These are phyloP conservation scores for Xerus inauris DNA, from an alignment of 2,113 vertebrate genomes.

Conservation along the genomic window DNA sequence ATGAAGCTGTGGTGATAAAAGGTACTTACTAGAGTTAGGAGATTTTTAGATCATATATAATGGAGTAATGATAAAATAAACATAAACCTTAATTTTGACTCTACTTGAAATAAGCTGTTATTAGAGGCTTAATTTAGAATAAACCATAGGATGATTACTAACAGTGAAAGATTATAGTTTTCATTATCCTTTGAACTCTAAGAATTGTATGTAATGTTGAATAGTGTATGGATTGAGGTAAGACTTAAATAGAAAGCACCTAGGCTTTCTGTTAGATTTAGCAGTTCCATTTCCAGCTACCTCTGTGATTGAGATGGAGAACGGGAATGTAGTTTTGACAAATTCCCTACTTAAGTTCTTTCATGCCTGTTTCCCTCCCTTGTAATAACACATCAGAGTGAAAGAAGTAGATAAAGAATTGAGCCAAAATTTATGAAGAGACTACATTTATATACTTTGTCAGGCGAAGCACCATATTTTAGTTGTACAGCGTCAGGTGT, in stretches of 20 bases:
- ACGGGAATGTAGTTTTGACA: neutral
- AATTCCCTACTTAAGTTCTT: neutral
- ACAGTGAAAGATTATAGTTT: neutral
- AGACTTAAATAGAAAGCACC: too few species aligned
- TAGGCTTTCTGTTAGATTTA: neutral
- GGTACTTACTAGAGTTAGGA: slow-evolving; percentile 85
- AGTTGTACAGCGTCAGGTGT: neutral
- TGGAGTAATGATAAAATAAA: neutral
- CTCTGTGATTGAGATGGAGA: neutral
- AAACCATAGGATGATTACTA: neutral
- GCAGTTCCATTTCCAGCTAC: neutral
- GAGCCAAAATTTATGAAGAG: neutral
- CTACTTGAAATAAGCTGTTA: neutral
- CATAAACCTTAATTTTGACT: slow-evolving; percentile 10
- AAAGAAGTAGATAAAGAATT: slow-evolving; percentile 2
- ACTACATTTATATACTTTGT: neutral
- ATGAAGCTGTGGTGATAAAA: slow-evolving; percentile 93
- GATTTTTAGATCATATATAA: neutral
- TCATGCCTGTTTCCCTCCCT: neutral
- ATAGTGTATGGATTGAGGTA: neutral
- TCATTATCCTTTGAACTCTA: neutral
- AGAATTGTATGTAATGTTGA: neutral
- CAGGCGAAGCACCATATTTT: neutral
- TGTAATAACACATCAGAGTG: neutral
- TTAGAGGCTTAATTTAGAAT: slow-evolving; percentile 9